phyloP scores from a whole-genome alignment of 1,140 invertebrate species.

The Penaeus vannamei region DNA sequence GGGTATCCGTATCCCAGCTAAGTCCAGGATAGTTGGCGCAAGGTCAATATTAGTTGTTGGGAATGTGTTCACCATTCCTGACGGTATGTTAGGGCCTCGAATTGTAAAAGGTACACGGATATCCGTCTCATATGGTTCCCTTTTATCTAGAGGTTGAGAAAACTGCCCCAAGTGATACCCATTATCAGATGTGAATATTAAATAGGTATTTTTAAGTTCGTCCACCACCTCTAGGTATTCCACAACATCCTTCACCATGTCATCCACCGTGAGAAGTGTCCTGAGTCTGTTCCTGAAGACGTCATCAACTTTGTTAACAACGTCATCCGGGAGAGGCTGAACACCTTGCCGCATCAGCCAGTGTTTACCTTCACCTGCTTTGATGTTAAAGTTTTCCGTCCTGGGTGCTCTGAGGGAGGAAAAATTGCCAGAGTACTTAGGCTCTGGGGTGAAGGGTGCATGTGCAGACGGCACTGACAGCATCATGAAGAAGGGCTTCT shows the following conservation, averaged over 20 bases:
- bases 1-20: conserved; percentile 73
- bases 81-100: conserved; percentile 80
- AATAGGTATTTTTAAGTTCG: conserved; percentile 81
- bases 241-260: conserved; percentile 82
- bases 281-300: conserved; percentile 82
- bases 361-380: conserved; percentile 79
- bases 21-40: conserved; percentile 83
- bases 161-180: conserved; percentile 89
- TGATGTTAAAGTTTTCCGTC: conserved; percentile 83
- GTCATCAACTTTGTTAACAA: conserved; percentile 78
- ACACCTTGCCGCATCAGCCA: conserved; percentile 83
- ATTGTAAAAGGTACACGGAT: conserved; percentile 86
- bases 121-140: conserved; percentile 91
- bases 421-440: conserved; percentile 79
- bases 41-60: conserved; percentile 85
- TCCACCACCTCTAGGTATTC: conserved; percentile 73
- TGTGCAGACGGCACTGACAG: conserved; percentile 88
- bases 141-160: conserved; percentile 87
- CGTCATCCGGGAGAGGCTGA: conserved; percentile 75
- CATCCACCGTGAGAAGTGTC: conserved; percentile 87
- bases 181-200: conserved; percentile 90
- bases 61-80: conserved; percentile 72
- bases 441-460: conserved; percentile 85
- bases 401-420: conserved; percentile 77
- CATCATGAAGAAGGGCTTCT: conserved; percentile 85